These are phyloP conservation scores for Leptosomus discolor DNA, from an alignment of 2,113 vertebrate species.

Conservation along the genomic window DNA sequence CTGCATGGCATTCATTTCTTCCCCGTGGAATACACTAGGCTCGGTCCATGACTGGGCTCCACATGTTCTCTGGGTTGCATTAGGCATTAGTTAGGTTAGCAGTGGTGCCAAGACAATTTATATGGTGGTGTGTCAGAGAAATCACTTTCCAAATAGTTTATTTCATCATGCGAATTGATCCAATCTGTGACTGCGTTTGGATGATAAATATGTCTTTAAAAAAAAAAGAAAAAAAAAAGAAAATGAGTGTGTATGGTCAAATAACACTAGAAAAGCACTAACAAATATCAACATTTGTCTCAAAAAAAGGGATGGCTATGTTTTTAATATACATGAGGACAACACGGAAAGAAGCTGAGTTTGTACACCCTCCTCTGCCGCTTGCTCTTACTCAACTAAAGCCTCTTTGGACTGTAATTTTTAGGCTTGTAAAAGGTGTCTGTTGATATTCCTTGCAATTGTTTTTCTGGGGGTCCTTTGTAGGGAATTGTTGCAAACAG, in stretches of 20 bases:
- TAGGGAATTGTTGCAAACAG: background rate
- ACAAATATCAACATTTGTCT: background rate
- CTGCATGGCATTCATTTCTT: background rate
- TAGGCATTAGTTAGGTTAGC: background rate
- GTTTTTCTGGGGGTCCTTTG: background rate
- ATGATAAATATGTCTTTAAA: background rate
- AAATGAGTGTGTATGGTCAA: background rate
- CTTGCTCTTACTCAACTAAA: background rate
- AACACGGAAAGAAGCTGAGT: background rate
- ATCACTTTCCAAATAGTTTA: background rate
- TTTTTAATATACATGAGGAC: background rate
- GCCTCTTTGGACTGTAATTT: background rate
- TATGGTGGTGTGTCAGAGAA: background rate
- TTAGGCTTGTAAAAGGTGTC: background rate
- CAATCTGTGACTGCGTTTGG: background rate
- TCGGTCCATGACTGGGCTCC: background rate
- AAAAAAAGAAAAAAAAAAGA: background rate
- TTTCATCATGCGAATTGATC: background rate
- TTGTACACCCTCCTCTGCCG: background rate
- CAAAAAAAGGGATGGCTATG: background rate
- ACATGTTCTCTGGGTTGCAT: background rate
- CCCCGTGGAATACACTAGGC: fast-evolving
- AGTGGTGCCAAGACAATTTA: background rate
- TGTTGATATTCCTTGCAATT: background rate
- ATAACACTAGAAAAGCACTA: background rate